Evolutionary conservation across 2,113 vertebrate genomes (phyloP).

Genomic region (Thryonomys swinderianus): DNA sequence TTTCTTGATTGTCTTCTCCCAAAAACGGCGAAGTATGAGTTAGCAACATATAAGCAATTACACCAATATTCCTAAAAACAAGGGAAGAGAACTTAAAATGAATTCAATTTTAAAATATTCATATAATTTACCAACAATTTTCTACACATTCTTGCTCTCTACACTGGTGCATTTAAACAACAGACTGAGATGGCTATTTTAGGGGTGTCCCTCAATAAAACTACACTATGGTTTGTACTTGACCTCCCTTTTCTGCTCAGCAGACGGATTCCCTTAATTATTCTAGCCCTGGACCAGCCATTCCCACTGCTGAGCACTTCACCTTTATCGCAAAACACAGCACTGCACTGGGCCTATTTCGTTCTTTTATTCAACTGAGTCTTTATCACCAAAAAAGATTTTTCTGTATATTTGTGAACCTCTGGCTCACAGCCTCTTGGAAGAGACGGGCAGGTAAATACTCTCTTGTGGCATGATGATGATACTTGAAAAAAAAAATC

Average conservation of each 20-base stretch:
- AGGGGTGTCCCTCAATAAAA: neutral
- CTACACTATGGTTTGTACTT: neutral
- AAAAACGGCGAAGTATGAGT: conserved; percentile 96
- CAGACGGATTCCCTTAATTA: neutral
- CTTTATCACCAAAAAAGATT: neutral
- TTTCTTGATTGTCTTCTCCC: conserved; percentile 96
- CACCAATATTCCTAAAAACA: conserved; percentile 93
- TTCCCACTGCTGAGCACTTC: neutral
- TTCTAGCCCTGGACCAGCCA: neutral
- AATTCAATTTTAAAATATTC: conserved; percentile 20
- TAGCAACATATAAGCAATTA: conserved; percentile 97
- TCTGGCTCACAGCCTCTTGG: neutral
- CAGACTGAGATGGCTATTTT: conserved; percentile 5
- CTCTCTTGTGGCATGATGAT: neutral
- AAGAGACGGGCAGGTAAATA: conserved; percentile 6
- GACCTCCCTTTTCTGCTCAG: neutral
- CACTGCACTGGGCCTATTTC: neutral
- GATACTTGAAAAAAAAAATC: conserved; percentile 11
- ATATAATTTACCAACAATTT: neutral
- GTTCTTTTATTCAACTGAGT: neutral
- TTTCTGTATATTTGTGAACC: conserved; percentile 34
- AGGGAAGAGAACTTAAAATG: conserved; percentile 41
- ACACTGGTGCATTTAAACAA: conserved; percentile 22
- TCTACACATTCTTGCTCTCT: conserved; percentile 29
- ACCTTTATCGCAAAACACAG: neutral